phyloP scores from a whole-genome alignment of 92 coral and sea anemone genomes.

The Anthopleura xanthogrammica region DNA sequence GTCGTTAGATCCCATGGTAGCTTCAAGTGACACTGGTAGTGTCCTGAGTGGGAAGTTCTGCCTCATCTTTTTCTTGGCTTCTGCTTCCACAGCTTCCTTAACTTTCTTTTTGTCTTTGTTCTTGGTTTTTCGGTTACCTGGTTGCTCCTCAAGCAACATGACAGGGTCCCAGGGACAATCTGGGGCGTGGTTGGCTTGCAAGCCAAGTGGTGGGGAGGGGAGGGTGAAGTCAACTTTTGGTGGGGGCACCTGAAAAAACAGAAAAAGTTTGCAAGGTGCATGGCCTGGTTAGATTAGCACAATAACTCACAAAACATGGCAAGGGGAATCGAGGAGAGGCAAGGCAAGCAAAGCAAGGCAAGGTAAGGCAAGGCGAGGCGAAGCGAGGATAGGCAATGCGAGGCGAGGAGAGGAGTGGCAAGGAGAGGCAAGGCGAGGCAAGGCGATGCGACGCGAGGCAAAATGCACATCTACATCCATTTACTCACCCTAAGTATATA shows the following conservation, averaged over 20 bases:
- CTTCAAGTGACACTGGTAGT: conserved; percentile 88
- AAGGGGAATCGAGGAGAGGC: no score
- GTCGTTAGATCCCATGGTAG: conserved; percentile 67
- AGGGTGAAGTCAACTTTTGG: conserved; percentile 97
- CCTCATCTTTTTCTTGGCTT: conserved; percentile 64
- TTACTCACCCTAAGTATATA: conserved; percentile 65
- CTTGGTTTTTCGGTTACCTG: conserved; percentile 54
- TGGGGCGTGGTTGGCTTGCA: conserved; percentile 82
- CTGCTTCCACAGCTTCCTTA: conserved; percentile 59
- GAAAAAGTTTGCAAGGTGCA: not conserved
- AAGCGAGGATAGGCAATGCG: not conserved
- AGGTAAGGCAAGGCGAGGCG: not conserved
- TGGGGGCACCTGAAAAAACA: conserved; percentile 77
- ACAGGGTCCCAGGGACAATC: conserved; percentile 97
- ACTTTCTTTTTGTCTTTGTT: conserved; percentile 73
- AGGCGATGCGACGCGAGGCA: no score
- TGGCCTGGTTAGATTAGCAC: no score
- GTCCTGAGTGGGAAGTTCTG: conserved; percentile 66
- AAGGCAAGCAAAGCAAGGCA: no score
- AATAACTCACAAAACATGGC: no score
- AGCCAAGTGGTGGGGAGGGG: conserved; percentile 96
- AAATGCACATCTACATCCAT: not conserved
- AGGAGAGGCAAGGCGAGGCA: no score
- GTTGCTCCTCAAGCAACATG: conserved; percentile 80
- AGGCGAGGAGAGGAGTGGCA: no score